Conservation (phyloP, 1,140 invertebrate species). For the Teleogryllus occipitalis region DNA sequence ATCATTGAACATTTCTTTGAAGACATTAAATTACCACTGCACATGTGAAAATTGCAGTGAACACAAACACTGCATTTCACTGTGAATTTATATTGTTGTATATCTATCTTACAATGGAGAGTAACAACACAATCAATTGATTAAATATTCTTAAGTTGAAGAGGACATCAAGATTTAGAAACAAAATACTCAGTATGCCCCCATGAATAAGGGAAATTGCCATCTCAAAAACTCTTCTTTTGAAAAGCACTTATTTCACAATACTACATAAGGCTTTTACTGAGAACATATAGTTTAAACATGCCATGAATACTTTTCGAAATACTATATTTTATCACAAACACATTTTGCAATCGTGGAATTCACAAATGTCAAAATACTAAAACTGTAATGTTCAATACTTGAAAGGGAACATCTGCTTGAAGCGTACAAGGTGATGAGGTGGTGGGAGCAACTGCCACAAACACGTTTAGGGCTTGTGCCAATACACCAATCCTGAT, state of each 20-base stretch:
- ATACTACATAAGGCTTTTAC: background rate
- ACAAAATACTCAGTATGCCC: too few relatives aligned
- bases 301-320: background rate
- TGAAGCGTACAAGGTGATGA: background rate
- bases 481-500: background rate
- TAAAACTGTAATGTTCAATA: background rate
- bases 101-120: too few relatives aligned
- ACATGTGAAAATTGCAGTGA: too few relatives aligned
- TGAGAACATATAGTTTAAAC: background rate
- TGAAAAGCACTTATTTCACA: background rate
- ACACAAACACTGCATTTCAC: too few relatives aligned
- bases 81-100: too few relatives aligned
- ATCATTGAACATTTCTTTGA: too few relatives aligned
- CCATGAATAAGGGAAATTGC: too few relatives aligned
- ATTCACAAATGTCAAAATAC: background rate
- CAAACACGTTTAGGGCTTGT: background rate
- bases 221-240: too few relatives aligned
- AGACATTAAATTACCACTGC: too few relatives aligned
- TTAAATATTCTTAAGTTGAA: too few relatives aligned
- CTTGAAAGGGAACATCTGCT: constrained; percentile 1
- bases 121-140: too few relatives aligned
- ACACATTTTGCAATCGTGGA: background rate
- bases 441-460: background rate
- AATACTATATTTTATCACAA: background rate
- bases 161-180: too few relatives aligned